These are phyloP conservation scores for Nemotelus pantherinus DNA, from an alignment of 2,888 invertebrate species.

Conservation along the genomic window DNA sequence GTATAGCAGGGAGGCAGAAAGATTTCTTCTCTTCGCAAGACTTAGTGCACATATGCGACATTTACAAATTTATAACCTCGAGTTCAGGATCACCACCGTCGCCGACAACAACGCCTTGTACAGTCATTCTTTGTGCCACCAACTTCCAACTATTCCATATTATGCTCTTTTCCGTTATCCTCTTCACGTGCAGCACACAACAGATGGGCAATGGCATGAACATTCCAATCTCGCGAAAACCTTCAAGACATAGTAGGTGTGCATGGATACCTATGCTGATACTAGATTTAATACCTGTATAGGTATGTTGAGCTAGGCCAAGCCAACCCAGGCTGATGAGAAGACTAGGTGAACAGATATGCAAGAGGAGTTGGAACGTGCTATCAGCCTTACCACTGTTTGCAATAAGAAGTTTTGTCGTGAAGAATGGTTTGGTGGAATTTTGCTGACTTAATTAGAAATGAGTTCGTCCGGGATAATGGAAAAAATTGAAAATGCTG, in stretches of 20 bases:
- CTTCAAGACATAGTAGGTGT: slow-evolving; percentile 21
- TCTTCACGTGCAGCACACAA: neutral
- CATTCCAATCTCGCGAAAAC: slow-evolving; percentile 20
- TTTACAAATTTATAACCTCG: slow-evolving; percentile 51
- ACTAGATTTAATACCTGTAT: too few relatives aligned
- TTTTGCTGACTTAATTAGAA: slow-evolving; percentile 48
- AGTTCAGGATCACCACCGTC: slow-evolving; percentile 24
- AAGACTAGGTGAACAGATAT: slow-evolving; percentile 1
- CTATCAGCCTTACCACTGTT: slow-evolving; percentile 22
- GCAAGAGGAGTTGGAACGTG: slow-evolving; percentile 32
- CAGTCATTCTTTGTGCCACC: slow-evolving; percentile 1
- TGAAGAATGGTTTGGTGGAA: slow-evolving; percentile 46
- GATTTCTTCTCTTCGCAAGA: neutral
- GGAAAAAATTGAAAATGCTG: slow-evolving; percentile 31
- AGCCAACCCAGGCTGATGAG: neutral
- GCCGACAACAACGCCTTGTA: slow-evolving; percentile 5
- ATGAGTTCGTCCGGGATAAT: slow-evolving; percentile 41
- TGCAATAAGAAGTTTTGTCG: slow-evolving; percentile 41
- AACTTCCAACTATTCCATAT: slow-evolving; percentile 4
- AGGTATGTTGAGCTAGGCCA: neutral
- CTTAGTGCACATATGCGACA: slow-evolving; percentile 50
- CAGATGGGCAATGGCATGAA: slow-evolving; percentile 29
- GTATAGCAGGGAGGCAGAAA: slow-evolving; percentile 10
- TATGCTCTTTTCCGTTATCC: slow-evolving; percentile 5
- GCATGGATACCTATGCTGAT: neutral